Conservation (phyloP, 2,888 invertebrate species). For the Drosophila infuscata region DNA sequence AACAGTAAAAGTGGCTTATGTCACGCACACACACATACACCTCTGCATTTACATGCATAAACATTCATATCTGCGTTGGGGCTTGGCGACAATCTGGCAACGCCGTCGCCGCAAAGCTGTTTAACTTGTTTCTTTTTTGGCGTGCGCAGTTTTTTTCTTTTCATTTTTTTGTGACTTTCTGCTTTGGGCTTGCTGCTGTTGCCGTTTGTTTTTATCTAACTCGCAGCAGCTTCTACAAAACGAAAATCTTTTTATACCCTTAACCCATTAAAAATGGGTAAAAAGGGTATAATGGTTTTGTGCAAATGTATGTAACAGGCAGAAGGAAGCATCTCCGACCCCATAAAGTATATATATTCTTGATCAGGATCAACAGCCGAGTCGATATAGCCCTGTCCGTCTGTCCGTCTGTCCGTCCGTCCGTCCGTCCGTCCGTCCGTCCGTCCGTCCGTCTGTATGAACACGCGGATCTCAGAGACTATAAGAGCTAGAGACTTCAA, state of each 20-base stretch:
- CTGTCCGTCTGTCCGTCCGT: too few species aligned
- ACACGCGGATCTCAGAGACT: too few species aligned
- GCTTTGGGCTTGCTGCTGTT: slow-evolving; percentile 47
- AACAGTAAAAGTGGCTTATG: slow-evolving; percentile 79
- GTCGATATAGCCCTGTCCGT: too few species aligned
- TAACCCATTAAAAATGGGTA: too few species aligned
- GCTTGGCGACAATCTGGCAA: slow-evolving; percentile 68
- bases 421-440: too few species aligned
- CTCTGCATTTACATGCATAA: slow-evolving; percentile 32
- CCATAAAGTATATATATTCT: too few species aligned
- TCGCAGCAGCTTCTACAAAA: slow-evolving; percentile 53
- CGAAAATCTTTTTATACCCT: slow-evolving; percentile 42
- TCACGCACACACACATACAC: slow-evolving; percentile 59
- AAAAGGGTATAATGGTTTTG: too few species aligned
- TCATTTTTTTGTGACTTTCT: slow-evolving; percentile 46
- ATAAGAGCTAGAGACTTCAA: too few species aligned
- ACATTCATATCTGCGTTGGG: slow-evolving; percentile 26
- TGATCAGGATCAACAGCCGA: too few species aligned
- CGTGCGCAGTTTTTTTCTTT: slow-evolving; percentile 70
- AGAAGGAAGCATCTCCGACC: too few species aligned
- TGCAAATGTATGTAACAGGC: too few species aligned
- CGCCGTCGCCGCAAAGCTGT: slow-evolving; percentile 66
- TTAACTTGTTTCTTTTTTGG: slow-evolving; percentile 77
- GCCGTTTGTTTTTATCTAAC: slow-evolving; percentile 55
- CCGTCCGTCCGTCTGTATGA: too few species aligned